Base-by-base conservation (phyloP, 2,113 vertebrate species). In the Mesocricetus auratus region DNA sequence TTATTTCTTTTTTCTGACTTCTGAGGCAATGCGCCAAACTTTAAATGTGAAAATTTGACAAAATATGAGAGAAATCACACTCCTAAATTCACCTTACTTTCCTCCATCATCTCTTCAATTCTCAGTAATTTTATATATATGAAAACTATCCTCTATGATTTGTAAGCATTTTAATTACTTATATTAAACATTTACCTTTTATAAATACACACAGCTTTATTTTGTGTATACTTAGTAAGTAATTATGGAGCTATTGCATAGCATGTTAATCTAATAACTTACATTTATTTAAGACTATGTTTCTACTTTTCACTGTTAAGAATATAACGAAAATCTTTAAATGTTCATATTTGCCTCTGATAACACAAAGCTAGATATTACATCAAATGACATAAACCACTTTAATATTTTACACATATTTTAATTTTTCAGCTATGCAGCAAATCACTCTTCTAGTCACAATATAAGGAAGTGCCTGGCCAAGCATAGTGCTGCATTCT, bases 241-340 rank as follows among this genome's bases (percentile, higher is more conserved):
- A 78, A 93, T 91, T 95, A 96, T 64, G 5, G 19, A 68, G 24
- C 58, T 62, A 69, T 53, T 91, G 91, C 5, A 62, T 86, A 93
- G 66, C 29, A 17, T 92, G 71, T 85, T 94, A 96, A 85, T 77
- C 31, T 77, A 71, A 93, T 83, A 87, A n/a, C 15, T 81, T 60
- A 81, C 26, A 0, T 93, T 47, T 33, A 0, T 93, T 47, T 90
- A 5, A 16, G 21, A 78, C 16, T 2, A 64, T 17, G 7, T 2
- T 89, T 81, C 47, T 62, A 58, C 3, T 82, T 81, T 69, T 71
- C 62, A 77, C 33, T 77, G n/a, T 62, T 82, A 89, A 86, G 68
- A 77, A 91, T n/a, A 82, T 45, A 68, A 79, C 68, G 16, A 56
- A 96, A 87, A 71, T 60, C 10, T 68, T 83, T 83, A 69, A 79